phyloP scores from a whole-genome alignment of 1,140 invertebrate genomes.

The Rhyacophila brunnea region DNA sequence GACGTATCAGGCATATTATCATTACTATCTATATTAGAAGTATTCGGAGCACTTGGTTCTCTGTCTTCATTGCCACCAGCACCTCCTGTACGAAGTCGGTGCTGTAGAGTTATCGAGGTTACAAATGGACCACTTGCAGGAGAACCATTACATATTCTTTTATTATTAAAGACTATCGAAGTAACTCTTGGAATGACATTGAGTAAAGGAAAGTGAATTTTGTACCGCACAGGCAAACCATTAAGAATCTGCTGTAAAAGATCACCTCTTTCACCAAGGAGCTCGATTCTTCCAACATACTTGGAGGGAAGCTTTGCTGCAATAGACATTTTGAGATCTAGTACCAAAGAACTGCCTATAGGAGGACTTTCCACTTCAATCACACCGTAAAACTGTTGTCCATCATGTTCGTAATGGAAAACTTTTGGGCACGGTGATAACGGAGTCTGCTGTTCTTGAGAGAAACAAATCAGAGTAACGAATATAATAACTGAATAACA shows the following conservation, averaged over 20 bases:
- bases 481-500: no score
- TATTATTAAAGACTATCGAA: slow-evolving; percentile 4
- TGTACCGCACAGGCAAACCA: slow-evolving; percentile 3
- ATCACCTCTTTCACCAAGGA: slow-evolving; percentile 4
- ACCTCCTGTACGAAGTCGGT: neutral
- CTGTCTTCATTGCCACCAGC: neutral
- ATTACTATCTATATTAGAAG: no score
- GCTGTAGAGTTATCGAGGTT: slow-evolving; percentile 6
- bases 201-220: slow-evolving; percentile 13
- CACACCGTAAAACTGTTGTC: slow-evolving; percentile 4
- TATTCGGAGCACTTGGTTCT: no score
- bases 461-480: no score
- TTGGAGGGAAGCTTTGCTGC: neutral
- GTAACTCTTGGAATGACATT: slow-evolving; percentile 7
- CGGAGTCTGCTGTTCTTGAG: neutral
- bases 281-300: slow-evolving; percentile 15
- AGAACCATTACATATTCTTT: neutral
- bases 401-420: slow-evolving; percentile 15
- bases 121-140: neutral
- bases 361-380: slow-evolving; percentile 1
- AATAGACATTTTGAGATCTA: slow-evolving; percentile 8
- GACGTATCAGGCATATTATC: no score
- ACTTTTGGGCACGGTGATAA: slow-evolving; percentile 16
- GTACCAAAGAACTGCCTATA: neutral
- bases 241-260: slow-evolving; percentile 3